A percentile compares a stretch with the other conserved stretches of the same genome.
Conservation (phyloP, 1,140 invertebrate genomes). For the Dreissena rostriformis region DNA sequence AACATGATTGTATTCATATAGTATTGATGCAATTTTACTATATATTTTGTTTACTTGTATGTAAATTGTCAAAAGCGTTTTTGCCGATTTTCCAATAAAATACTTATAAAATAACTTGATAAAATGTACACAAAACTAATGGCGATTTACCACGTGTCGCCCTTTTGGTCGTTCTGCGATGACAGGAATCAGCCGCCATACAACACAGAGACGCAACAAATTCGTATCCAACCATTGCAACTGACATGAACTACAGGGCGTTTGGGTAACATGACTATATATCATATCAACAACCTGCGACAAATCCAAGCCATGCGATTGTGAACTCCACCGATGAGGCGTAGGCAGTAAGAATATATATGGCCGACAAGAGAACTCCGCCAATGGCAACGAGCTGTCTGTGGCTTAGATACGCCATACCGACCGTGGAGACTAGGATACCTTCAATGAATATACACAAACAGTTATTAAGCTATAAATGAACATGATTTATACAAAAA, state of each 20-base stretch:
- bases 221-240: not conserved
- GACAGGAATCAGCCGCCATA: not conserved
- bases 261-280: not conserved
- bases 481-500: not conserved
- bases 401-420: not conserved
- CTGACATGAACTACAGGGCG: not conserved
- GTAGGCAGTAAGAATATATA: not conserved
- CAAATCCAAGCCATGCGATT: not conserved
- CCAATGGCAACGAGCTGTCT: not conserved
- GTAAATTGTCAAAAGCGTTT: too few species aligned
- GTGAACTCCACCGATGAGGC: not conserved
- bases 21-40: too few species aligned
- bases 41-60: too few species aligned
- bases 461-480: not conserved
- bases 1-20: too few species aligned
- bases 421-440: not conserved
- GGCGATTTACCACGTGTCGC: not conserved
- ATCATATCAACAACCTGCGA: not conserved
- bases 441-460: not conserved
- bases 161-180: not conserved
- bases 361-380: not conserved
- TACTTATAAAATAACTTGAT: too few species aligned
- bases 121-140: too few species aligned
- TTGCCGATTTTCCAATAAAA: too few species aligned
- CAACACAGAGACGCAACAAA: not conserved